Evolutionary conservation across 2,888 invertebrate species (phyloP).

Genomic region (Napeogenes inachia): DNA sequence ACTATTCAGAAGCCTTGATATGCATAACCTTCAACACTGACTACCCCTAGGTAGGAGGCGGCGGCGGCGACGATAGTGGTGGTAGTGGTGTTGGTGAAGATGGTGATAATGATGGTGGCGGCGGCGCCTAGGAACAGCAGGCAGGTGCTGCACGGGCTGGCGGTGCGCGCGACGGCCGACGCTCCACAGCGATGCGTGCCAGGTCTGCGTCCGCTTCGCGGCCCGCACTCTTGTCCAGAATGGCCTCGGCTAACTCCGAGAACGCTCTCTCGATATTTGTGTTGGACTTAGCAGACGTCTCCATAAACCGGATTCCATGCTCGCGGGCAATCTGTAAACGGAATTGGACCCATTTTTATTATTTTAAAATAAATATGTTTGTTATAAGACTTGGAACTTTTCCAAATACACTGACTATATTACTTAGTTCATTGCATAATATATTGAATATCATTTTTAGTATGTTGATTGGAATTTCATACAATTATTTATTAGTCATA

Average conservation of each 20-base stretch:
- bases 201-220: conserved; percentile 84
- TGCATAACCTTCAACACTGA: not conserved
- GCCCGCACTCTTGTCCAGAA: conserved; percentile 92
- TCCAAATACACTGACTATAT: too few relatives aligned
- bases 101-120: conserved; percentile 9
- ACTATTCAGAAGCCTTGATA: too few relatives aligned
- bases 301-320: conserved; percentile 97
- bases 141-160: conserved; percentile 73
- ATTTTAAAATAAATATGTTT: not conserved
- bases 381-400: too few relatives aligned
- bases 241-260: conserved; percentile 95
- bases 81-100: not conserved
- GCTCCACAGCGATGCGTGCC: conserved; percentile 81
- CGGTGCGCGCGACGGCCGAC: conserved; percentile 81
- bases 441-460: too few relatives aligned
- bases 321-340: conserved; percentile 90
- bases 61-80: not conserved
- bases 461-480: too few relatives aligned
- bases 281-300: conserved; percentile 98
- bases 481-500: too few relatives aligned
- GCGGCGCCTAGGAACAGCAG: conserved; percentile 61
- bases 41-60: not conserved
- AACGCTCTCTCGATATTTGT: conserved; percentile 98
- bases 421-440: too few relatives aligned
- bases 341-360: not conserved